Evolutionary conservation across 2,113 vertebrate species (phyloP).

Genomic region (Protobothrops mucrosquamatus): DNA sequence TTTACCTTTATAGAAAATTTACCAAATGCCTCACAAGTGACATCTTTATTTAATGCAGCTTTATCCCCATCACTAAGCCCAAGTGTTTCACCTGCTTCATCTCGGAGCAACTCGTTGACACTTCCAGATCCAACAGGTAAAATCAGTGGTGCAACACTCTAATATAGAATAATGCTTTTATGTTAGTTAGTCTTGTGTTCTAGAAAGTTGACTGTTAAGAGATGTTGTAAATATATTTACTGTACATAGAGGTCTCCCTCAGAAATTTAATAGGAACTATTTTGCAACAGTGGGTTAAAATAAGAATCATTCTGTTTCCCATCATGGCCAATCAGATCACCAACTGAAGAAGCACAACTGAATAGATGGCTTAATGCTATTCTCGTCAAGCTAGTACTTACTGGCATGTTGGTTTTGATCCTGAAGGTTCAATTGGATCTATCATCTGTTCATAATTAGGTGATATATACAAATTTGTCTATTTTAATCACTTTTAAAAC

Average conservation of each 20-base stretch:
- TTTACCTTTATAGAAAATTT: neutral
- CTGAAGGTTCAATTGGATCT: neutral
- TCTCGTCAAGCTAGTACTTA: neutral
- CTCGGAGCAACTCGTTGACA: slow-evolving; percentile 75
- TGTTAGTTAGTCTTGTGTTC: neutral
- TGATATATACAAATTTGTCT: neutral
- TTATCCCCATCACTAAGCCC: slow-evolving; percentile 77
- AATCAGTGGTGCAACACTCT: slow-evolving; percentile 9
- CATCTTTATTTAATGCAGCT: slow-evolving; percentile 61
- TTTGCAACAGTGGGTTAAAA: neutral
- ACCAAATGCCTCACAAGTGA: neutral
- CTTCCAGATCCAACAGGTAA: slow-evolving; percentile 73
- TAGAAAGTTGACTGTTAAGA: neutral
- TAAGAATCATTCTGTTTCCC: neutral
- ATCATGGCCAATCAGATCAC: neutral
- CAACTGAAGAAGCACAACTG: neutral
- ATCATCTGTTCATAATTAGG: neutral
- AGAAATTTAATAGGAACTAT: neutral
- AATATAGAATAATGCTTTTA: neutral
- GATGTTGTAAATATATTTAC: neutral
- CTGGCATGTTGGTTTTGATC: neutral
- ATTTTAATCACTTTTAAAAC: neutral
- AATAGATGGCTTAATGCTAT: neutral
- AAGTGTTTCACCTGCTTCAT: slow-evolving; percentile 73
- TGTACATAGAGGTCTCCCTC: neutral